These are phyloP conservation scores for Argyra leucocephala DNA, from an alignment of 2,888 invertebrate genomes.

Conservation along the genomic window DNA sequence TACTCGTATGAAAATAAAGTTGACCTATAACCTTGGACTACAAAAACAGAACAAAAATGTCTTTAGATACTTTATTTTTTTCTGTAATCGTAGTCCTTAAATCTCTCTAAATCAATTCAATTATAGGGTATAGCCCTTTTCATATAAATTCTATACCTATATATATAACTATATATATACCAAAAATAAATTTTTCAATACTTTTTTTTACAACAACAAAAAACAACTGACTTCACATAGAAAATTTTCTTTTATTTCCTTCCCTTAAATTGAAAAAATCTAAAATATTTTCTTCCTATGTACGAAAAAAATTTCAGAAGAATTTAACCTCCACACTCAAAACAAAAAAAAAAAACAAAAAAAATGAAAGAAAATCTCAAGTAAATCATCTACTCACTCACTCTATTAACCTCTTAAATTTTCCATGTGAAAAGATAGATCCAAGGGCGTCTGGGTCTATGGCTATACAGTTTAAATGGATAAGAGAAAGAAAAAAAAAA, in stretches of 20 bases:
- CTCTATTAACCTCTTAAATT: neutral
- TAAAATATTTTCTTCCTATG: too few species aligned
- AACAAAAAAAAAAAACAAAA: neutral
- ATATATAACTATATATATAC: neutral
- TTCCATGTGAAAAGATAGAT: neutral
- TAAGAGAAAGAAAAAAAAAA: neutral
- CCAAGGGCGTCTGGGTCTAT: conserved; percentile 6
- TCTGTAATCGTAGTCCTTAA: neutral
- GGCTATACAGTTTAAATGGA: neutral
- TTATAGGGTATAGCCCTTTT: neutral
- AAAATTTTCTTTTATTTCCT: too few species aligned
- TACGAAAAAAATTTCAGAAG: too few species aligned
- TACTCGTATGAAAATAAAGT: neutral
- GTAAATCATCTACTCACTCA: conserved; percentile 6
- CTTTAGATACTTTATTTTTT: neutral
- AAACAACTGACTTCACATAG: too few species aligned
- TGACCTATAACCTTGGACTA: neutral
- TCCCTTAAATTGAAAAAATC: neutral
- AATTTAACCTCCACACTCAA: too few species aligned
- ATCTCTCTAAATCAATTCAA: neutral
- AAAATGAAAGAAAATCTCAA: neutral
- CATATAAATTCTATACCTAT: neutral
- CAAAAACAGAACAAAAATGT: neutral
- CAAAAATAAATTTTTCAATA: neutral
- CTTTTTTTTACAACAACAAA: neutral